Conservation (phyloP, 2,797 vertebrate species). For the Sarcophilus harrisii region DNA sequence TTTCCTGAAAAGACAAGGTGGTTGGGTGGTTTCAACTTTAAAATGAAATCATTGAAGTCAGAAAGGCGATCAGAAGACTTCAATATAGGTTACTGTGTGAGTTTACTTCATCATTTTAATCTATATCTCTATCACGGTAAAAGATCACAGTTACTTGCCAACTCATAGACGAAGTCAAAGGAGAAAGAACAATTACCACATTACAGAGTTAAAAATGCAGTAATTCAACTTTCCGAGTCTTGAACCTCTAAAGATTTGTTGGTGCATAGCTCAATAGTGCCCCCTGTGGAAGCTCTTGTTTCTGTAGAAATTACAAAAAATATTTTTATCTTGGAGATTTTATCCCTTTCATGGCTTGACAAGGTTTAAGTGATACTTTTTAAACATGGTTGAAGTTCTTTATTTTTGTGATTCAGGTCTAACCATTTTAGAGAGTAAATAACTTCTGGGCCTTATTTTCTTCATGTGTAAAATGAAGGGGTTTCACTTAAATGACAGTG, state of each 20-base stretch:
- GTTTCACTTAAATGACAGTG: background rate
- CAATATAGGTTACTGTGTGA: background rate
- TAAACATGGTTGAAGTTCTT: background rate
- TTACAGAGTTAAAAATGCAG: background rate
- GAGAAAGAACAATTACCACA: background rate
- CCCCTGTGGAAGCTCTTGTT: constrained; percentile 47
- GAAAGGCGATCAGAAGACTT: background rate
- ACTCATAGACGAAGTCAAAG: constrained; percentile 16
- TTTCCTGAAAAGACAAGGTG: constrained; percentile 56
- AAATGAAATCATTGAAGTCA: constrained; percentile 54
- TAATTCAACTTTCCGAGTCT: background rate
- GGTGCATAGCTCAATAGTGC: background rate
- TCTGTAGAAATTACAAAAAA: background rate
- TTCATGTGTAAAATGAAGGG: background rate
- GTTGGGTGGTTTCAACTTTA: constrained; percentile 53
- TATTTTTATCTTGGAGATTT: background rate
- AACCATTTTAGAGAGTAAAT: background rate
- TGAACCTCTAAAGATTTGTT: background rate
- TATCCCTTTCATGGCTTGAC: constrained; percentile 6
- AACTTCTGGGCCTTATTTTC: background rate
- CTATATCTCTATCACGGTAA: constrained; percentile 32
- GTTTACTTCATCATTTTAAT: background rate
- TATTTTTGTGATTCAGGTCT: background rate
- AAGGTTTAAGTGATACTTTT: constrained; percentile 8
- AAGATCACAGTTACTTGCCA: constrained; percentile 41